Evolutionary conservation across 2,113 vertebrate species (phyloP), one percentile per base, ranked within the genome.

Genomic region (Dasyornis broadbenti): DNA sequence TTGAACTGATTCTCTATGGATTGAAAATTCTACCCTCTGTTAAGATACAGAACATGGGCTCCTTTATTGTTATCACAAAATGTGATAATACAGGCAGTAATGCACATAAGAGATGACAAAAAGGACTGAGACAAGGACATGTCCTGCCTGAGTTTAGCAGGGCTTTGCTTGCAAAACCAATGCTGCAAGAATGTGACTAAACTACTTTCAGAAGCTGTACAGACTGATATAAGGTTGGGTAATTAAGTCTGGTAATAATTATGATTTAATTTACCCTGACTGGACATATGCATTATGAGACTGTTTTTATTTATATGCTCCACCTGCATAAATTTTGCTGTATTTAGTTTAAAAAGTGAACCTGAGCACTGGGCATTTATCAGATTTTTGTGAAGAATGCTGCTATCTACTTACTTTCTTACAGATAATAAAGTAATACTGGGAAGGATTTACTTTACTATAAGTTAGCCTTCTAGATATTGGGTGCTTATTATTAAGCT

Each of bases 71-170:
- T 93, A 81, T 82, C 50, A 33, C 63, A 73, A 69, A 92, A 86
- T 54, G 39, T 81, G 80, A 52, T 71, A 77, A 69, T 89, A 73
- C 11, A 73, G 79, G 63, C 79, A 89, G 79, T 59, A 94, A 90
- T 35, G 54, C 82, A 37, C 63, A 22, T 90, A 87, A 72, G 71
- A 90, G 82, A 90, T 77, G 66, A 80, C 80, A 94, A 93, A 71
- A 66, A 93, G 39, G 26, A 73, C 66, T 65, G 82, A 96, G 68
- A 83, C 82, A 96, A 97, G 88, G 79, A 86, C 76, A 81, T 50
- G 35, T 30, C 69, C 50, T 89, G 45, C 47, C 39, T 77, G 75
- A 94, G 72, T 77, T 86, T 81, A 81, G 44, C 27, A 80, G 23
- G 26, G 75, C 85, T 93, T 93, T 72, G 47, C 79, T 89, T 77